Evolutionary conservation across 2,797 vertebrate genomes (phyloP).

Genomic region (Lemur catta): DNA sequence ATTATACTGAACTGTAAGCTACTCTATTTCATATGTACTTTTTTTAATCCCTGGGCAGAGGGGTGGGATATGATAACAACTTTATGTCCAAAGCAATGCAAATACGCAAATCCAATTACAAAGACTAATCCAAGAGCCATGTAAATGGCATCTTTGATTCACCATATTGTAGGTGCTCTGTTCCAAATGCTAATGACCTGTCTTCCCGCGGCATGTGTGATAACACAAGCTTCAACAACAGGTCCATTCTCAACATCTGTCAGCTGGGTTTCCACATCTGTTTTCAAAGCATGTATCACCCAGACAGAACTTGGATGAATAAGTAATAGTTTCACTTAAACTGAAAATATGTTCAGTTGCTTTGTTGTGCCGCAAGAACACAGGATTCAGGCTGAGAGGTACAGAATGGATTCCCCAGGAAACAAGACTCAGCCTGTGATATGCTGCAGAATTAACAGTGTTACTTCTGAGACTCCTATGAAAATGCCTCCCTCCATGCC

Average conservation of each 20-base stretch:
- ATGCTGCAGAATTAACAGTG: background rate
- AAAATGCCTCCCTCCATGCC: constrained; percentile 15
- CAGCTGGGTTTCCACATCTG: constrained; percentile 22
- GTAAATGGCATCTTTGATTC: background rate
- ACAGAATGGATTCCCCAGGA: background rate
- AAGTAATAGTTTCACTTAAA: constrained; percentile 30
- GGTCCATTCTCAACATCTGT: constrained; percentile 28
- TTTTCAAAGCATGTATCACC: constrained; percentile 29
- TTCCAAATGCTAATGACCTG: background rate
- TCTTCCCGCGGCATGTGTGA: background rate
- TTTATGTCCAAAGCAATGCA: background rate
- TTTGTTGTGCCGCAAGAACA: constrained; percentile 32
- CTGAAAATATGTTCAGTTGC: background rate
- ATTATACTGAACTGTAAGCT: background rate
- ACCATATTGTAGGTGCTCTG: background rate
- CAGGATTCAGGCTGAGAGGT: background rate
- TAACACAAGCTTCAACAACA: constrained; percentile 25
- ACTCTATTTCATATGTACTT: background rate
- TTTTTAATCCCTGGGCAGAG: background rate
- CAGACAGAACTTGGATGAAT: constrained; percentile 47
- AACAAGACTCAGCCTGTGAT: background rate
- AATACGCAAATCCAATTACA: constrained; percentile 5
- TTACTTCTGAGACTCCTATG: background rate
- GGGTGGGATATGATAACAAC: background rate
- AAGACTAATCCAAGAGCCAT: background rate